These are phyloP conservation scores for Cerceris rybyensis DNA, from an alignment of 2,888 invertebrate species.

Conservation along the genomic window DNA sequence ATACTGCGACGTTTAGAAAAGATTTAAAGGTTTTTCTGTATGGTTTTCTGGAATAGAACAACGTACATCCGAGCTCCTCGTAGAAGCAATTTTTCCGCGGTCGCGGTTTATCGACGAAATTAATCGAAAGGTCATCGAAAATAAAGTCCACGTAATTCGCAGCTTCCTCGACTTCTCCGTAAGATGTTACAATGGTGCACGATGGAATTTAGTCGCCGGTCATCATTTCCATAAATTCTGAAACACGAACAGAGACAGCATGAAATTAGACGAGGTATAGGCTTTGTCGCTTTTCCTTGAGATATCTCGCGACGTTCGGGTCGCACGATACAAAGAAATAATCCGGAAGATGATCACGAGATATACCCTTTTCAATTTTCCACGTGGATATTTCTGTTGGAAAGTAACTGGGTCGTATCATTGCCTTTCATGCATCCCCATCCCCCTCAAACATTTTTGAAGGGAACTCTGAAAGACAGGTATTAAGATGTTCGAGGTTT, in stretches of 20 bases:
- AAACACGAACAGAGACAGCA: conserved; percentile 11
- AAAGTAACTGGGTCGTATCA: conserved; percentile 51
- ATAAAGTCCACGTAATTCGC: conserved; percentile 25
- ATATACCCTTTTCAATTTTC: conserved; percentile 7
- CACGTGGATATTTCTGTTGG: conserved; percentile 18
- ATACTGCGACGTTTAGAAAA: background rate
- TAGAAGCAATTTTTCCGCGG: conserved; percentile 13
- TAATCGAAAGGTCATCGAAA: conserved; percentile 14
- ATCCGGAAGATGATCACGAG: conserved; percentile 17
- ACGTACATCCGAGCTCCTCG: conserved; percentile 6
- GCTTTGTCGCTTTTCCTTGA: background rate
- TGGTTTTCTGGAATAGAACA: background rate
- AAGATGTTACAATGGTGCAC: background rate
- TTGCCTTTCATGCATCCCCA: conserved; percentile 27
- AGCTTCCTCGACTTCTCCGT: conserved; percentile 3
- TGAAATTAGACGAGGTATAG: too few species aligned
- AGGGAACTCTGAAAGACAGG: conserved; percentile 48
- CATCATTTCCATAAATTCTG: conserved; percentile 93
- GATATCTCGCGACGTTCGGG: background rate
- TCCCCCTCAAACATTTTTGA: conserved; percentile 27
- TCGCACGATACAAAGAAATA: background rate
- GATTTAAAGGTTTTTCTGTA: conserved; percentile 1
- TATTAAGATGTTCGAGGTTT: conserved; percentile 65
- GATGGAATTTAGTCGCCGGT: conserved; percentile 86
- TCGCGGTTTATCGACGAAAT: conserved; percentile 15